These are phyloP conservation scores for Drosophila novamexicana DNA, from an alignment of 1,140 invertebrate genomes.

Conservation along the genomic window DNA sequence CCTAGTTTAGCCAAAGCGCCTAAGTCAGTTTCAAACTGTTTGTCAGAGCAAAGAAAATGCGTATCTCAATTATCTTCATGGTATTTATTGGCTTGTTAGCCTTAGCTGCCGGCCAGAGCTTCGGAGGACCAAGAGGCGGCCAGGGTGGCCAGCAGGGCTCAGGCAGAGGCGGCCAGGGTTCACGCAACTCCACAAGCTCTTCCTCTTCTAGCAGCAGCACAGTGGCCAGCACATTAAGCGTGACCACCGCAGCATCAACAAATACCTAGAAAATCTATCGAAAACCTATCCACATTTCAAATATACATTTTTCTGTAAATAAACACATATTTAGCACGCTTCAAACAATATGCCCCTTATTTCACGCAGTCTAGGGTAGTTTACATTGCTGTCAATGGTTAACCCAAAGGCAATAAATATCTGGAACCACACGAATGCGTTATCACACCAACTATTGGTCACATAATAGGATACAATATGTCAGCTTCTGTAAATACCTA, in stretches of 20 bases:
- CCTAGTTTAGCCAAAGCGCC: background rate
- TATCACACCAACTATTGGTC: background rate
- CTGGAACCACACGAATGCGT: slow-evolving; percentile 18
- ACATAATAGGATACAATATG: slow-evolving; percentile 35
- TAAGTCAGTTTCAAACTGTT: slow-evolving; percentile 2
- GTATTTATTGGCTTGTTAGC: slow-evolving; percentile 11
- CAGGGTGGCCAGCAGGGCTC: background rate
- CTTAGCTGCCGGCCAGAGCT: slow-evolving; percentile 11
- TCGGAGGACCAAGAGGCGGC: background rate
- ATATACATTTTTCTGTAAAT: background rate
- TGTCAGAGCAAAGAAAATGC: slow-evolving; percentile 3
- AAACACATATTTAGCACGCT: background rate
- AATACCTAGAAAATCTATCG: background rate
- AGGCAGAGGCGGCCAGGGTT: background rate
- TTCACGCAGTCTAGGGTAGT: background rate
- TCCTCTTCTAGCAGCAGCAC: too few relatives aligned
- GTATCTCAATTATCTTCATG: slow-evolving; percentile 16
- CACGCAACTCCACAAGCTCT: background rate
- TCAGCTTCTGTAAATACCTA: slow-evolving; percentile 52
- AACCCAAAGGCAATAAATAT: slow-evolving; percentile 56
- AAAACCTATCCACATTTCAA: background rate
- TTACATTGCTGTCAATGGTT: slow-evolving; percentile 27
- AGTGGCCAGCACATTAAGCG: too few relatives aligned
- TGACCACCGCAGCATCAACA: too few relatives aligned
- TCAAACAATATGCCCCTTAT: background rate